These are phyloP conservation scores for Trachelus iudaicus DNA, from an alignment of 2,888 invertebrate species.

Conservation along the genomic window DNA sequence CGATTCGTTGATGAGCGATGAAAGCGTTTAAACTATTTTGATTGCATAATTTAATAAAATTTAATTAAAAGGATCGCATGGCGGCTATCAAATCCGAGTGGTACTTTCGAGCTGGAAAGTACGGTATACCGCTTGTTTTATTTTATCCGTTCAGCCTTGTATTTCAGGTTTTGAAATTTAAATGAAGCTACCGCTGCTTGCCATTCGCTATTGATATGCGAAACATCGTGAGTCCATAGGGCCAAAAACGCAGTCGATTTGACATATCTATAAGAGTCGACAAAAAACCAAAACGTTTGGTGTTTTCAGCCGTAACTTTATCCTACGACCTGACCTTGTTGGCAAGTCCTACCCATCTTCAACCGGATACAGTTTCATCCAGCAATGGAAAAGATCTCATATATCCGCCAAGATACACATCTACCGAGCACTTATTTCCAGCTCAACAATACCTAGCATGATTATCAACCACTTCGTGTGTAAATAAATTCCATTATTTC, in stretches of 20 bases:
- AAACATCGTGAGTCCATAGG: conserved; percentile 35
- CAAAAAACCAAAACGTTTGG: background rate
- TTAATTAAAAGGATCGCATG: background rate
- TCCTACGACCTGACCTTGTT: background rate
- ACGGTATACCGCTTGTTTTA: conserved; percentile 54
- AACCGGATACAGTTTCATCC: background rate
- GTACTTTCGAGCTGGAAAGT: conserved; percentile 25
- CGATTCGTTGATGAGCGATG: background rate
- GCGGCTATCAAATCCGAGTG: background rate
- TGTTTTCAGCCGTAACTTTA: background rate
- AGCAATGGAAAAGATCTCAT: background rate
- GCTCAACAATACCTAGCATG: background rate
- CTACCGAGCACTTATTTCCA: background rate
- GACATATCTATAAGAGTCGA: background rate
- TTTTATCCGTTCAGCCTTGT: conserved; percentile 54
- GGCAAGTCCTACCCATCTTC: background rate
- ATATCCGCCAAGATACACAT: background rate
- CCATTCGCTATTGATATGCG: conserved; percentile 56
- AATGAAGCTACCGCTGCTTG: conserved; percentile 44
- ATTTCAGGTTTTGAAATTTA: conserved; percentile 58
- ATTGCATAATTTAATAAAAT: background rate
- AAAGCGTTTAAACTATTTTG: background rate
- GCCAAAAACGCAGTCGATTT: background rate
- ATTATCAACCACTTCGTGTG: background rate
- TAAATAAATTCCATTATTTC: background rate